Percentiles rank a stretch among this genome's conserved stretches.
Conservation (phyloP, 2,888 invertebrate genomes). For the Trisateles emortualis region DNA sequence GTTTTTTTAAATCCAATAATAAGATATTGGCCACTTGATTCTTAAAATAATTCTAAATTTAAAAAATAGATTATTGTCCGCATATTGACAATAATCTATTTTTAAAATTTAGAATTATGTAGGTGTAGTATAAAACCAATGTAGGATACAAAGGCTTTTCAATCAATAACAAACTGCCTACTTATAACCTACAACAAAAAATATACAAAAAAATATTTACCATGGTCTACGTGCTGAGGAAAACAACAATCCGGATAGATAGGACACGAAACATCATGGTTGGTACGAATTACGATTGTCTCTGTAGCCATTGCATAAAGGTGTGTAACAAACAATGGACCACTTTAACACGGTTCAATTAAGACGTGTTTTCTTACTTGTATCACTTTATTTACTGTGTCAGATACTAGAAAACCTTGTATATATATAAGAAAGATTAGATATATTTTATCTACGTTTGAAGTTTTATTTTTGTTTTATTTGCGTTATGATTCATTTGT, state of each 20-base stretch:
- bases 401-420: constrained; percentile 6
- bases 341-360: constrained; percentile 37
- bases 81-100: no score
- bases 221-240: constrained; percentile 8
- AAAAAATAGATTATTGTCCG: no score
- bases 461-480: constrained; percentile 2
- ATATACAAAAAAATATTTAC: background rate
- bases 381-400: constrained; percentile 8
- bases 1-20: no score
- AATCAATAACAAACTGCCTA: no score
- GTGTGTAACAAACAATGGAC: constrained; percentile 51
- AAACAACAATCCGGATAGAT: constrained; percentile 10
- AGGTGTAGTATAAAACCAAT: no score
- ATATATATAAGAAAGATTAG: constrained; percentile 6
- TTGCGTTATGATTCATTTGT: constrained; percentile 8
- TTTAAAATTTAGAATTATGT: no score
- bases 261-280: constrained; percentile 26
- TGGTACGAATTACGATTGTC: constrained; percentile 14
- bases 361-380: constrained; percentile 23
- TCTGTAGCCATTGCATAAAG: constrained; percentile 27
- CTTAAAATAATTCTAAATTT: no score
- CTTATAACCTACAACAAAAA: no score
- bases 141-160: no score
- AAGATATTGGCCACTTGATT: no score
- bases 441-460: constrained; percentile 3